Evolutionary conservation across 2,113 vertebrate genomes (phyloP).

Genomic region (Oncorhynchus mykiss): DNA sequence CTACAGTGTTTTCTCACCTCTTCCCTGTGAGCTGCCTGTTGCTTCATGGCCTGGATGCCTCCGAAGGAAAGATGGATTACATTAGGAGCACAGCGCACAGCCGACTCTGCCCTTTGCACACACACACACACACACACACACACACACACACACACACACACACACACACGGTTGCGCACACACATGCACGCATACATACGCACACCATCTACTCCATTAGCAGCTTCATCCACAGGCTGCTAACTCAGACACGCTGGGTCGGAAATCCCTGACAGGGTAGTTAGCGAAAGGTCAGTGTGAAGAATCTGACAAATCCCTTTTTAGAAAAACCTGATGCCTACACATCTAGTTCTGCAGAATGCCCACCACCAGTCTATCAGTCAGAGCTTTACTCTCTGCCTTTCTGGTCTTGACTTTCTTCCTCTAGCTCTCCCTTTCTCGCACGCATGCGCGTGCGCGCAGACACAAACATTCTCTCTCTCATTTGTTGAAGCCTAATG

Average conservation of each 20-base stretch:
- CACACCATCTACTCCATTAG: slow-evolving; percentile 25
- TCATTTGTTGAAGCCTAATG: slow-evolving; percentile 9
- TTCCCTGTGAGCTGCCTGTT: slow-evolving; percentile 55
- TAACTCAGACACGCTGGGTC: slow-evolving; percentile 13
- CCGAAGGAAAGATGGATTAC: slow-evolving; percentile 69
- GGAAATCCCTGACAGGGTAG: slow-evolving; percentile 51
- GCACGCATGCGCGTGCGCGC: background rate
- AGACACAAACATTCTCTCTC: background rate
- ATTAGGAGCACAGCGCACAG: slow-evolving; percentile 52
- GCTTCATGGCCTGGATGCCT: slow-evolving; percentile 47
- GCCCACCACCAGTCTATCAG: slow-evolving; percentile 19
- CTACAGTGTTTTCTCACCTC: slow-evolving; percentile 39
- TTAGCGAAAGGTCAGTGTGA: slow-evolving; percentile 68
- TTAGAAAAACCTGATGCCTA: slow-evolving; percentile 39
- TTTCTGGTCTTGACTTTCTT: slow-evolving; percentile 1
- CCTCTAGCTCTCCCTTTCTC: slow-evolving; percentile 10
- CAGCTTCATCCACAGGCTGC: slow-evolving; percentile 14
- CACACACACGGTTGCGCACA: background rate
- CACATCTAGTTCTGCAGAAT: slow-evolving; percentile 43
- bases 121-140: slow-evolving; percentile 15
- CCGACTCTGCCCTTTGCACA: slow-evolving; percentile 62
- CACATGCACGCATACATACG: background rate
- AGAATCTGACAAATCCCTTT: slow-evolving; percentile 62
- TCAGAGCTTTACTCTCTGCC: slow-evolving; percentile 19
- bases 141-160: slow-evolving; percentile 11